Conservation (phyloP, 2,113 vertebrate species). For the Saimiri boliviensis region DNA sequence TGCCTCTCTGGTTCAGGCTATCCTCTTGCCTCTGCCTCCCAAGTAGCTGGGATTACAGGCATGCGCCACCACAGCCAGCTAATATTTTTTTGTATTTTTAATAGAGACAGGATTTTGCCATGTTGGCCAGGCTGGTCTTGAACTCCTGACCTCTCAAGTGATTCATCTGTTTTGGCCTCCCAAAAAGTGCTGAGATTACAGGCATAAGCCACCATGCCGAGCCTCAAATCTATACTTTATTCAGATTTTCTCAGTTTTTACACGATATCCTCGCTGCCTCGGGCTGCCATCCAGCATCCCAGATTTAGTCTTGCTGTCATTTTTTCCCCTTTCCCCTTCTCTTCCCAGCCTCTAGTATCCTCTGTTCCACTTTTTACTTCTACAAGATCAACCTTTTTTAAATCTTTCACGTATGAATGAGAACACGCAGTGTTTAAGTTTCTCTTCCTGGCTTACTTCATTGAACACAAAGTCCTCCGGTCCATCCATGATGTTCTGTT, state of each 20-base stretch:
- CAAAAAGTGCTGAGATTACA: too few relatives aligned
- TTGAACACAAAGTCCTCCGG: not conserved
- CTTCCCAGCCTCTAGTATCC: not conserved
- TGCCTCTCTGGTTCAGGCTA: too few relatives aligned
- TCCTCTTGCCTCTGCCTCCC: too few relatives aligned
- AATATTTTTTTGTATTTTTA: too few relatives aligned
- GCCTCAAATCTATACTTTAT: not conserved
- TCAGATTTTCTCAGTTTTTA: not conserved
- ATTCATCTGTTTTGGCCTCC: too few relatives aligned
- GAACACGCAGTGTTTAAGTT: not conserved
- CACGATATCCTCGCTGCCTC: not conserved
- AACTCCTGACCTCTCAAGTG: too few relatives aligned
- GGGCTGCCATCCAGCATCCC: not conserved
- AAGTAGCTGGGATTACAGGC: too few relatives aligned
- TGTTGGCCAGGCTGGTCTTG: too few relatives aligned
- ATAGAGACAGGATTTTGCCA: too few relatives aligned
- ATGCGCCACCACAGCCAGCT: accelerated
- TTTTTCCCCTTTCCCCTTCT: not conserved
- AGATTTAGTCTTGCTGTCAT: not conserved
- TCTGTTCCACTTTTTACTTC: not conserved
- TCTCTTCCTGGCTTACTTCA: not conserved
- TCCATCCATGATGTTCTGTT: not conserved
- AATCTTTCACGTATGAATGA: not conserved
- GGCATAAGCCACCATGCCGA: too few relatives aligned
- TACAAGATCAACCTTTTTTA: not conserved